Conservation (phyloP, 2,888 invertebrate genomes). For the Caenorhabditis sp. region DNA sequence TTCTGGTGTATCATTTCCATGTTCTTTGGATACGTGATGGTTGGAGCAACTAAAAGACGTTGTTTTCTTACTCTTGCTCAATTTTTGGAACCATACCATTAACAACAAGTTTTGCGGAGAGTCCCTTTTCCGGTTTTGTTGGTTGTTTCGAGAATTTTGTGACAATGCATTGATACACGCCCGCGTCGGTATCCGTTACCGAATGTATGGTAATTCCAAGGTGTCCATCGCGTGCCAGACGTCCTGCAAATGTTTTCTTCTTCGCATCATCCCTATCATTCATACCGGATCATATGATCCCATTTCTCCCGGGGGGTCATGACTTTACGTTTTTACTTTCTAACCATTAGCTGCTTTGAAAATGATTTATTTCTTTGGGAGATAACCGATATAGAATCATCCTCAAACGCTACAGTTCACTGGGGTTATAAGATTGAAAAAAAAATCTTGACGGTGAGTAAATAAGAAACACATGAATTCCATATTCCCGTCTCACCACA, state of each 20-base stretch:
- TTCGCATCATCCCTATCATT: too few relatives aligned
- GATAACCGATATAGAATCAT: too few relatives aligned
- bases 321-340: constrained; percentile 12
- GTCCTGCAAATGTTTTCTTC: too few relatives aligned
- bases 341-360: not conserved
- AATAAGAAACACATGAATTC: constrained; percentile 13
- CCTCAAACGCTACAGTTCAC: too few relatives aligned
- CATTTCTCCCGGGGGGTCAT: constrained; percentile 7
- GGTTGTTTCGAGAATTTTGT: constrained; percentile 68
- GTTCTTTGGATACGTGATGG: constrained; percentile 50
- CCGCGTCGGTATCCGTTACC: constrained; percentile 68
- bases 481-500: constrained; percentile 2
- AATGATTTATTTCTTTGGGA: not conserved
- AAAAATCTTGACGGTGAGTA: constrained; percentile 1
- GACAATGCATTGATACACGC: constrained; percentile 72
- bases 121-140: constrained; percentile 66
- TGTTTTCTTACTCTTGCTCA: too few relatives aligned
- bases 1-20: constrained; percentile 47
- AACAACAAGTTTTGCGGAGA: constrained; percentile 69
- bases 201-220: constrained; percentile 76
- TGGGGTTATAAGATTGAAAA: too few relatives aligned
- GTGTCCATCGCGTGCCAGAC: constrained; percentile 69
- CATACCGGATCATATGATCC: constrained; percentile 16
- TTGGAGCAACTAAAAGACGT: constrained; percentile 60
- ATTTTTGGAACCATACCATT: too few relatives aligned